Percentiles rank a stretch among this genome's conserved stretches.
These are phyloP conservation scores for Columba janthina DNA, from an alignment of 2,113 vertebrate species.

Conservation along the genomic window DNA sequence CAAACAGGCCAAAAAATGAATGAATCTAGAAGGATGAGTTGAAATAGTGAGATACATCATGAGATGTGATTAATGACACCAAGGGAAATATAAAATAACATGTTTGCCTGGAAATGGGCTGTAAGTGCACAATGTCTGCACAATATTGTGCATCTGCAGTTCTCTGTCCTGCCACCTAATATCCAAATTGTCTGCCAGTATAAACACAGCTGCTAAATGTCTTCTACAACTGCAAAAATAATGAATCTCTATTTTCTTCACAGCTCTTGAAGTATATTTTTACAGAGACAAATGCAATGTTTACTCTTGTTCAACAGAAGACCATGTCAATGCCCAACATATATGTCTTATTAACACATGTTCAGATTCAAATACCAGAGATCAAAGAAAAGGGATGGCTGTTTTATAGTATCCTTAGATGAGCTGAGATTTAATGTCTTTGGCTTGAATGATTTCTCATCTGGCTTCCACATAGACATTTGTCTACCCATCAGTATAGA, in stretches of 20 bases:
- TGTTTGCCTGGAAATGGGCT: constrained; percentile 64
- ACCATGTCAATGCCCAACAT: neutral
- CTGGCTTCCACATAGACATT: neutral
- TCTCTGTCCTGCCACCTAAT: constrained; percentile 77
- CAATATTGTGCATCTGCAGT: constrained; percentile 75
- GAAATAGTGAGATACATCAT: constrained; percentile 64
- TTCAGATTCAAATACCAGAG: neutral
- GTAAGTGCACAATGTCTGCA: constrained; percentile 70
- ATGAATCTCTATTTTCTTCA: constrained; percentile 69
- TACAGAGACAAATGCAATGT: constrained; percentile 36
- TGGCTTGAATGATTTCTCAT: constrained; percentile 4
- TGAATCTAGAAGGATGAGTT: constrained; percentile 50
- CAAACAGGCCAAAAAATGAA: constrained; percentile 57
- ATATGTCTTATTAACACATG: neutral
- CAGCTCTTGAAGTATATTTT: constrained; percentile 62
- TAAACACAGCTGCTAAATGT: constrained; percentile 86
- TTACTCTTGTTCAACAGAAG: constrained; percentile 25
- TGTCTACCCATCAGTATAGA: neutral
- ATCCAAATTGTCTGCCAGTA: constrained; percentile 74
- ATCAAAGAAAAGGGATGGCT: neutral
- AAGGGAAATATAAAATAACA: constrained; percentile 74
- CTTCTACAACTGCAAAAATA: constrained; percentile 74
- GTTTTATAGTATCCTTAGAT: neutral
- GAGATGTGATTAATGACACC: constrained; percentile 76
- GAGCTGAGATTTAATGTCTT: neutral